Conservation (phyloP, 37 sponge, comb jelly and placozoan genomes). For the Theonella swinhoei region DNA sequence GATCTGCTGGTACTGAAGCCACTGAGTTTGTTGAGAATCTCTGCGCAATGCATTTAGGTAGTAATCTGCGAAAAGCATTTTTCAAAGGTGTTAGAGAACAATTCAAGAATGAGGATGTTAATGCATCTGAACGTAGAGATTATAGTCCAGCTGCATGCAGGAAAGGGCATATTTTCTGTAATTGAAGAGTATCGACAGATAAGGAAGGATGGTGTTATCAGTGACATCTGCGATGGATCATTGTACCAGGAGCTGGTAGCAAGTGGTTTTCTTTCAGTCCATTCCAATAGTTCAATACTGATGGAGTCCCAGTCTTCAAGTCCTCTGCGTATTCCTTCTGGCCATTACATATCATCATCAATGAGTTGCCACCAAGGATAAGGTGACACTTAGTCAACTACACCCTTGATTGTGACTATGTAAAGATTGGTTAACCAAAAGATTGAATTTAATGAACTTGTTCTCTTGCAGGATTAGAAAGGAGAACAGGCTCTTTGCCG, state of each 20-base stretch:
- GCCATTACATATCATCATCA: constrained; percentile 52
- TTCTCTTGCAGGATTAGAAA: constrained; percentile 15
- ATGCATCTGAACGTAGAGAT: background rate
- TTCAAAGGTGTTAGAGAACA: constrained; percentile 3
- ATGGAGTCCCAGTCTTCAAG: constrained; percentile 46
- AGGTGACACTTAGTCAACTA: constrained; percentile 7
- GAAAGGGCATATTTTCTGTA: background rate
- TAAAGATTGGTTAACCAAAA: background rate
- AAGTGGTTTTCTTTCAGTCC: constrained; percentile 35
- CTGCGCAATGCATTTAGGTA: constrained; percentile 49
- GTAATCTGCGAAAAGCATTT: constrained; percentile 43
- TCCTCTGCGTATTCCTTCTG: constrained; percentile 53
- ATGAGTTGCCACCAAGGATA: constrained; percentile 44
- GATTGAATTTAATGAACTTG: background rate
- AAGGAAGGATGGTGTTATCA: constrained; percentile 1
- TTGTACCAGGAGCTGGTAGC: constrained; percentile 27
- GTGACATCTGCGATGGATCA: constrained; percentile 47
- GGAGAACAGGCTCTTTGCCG: constrained; percentile 47
- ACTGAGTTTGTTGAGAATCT: constrained; percentile 23
- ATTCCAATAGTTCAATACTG: constrained; percentile 37
- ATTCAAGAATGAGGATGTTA: too few relatives aligned
- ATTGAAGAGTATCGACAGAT: background rate
- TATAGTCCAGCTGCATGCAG: background rate
- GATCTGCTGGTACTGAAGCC: background rate
- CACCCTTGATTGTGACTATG: background rate